Evolutionary conservation across 1,140 invertebrate species (phyloP).

Genomic region (Bombus ignitus): DNA sequence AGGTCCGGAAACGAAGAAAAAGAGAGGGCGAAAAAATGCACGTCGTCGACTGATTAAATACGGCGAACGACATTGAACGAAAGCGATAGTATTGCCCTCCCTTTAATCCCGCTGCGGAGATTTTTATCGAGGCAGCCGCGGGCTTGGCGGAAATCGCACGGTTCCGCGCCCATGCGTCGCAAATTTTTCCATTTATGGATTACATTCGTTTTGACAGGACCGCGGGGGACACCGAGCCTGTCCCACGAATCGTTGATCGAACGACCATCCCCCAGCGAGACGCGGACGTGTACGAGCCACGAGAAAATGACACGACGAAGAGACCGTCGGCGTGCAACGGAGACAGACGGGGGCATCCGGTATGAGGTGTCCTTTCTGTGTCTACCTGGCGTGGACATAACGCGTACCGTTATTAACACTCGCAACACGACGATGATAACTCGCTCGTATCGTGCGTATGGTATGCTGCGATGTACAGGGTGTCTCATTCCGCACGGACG

Average conservation of each 20-base stretch:
- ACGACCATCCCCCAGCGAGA: neutral
- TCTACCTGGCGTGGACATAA: constrained; percentile 19
- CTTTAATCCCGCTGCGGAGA: constrained; percentile 14
- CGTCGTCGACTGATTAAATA: neutral
- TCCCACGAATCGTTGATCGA: constrained; percentile 18
- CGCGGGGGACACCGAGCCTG: constrained; percentile 4
- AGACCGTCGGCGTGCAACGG: neutral
- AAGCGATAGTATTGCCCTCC: constrained; percentile 12
- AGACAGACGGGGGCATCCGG: neutral
- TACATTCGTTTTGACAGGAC: constrained; percentile 30
- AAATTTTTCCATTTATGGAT: constrained; percentile 29
- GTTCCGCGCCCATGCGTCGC: neutral
- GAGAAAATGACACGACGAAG: neutral
- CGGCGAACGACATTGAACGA: constrained; percentile 8
- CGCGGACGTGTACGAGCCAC: neutral
- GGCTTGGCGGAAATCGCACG: neutral
- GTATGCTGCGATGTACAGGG: no score
- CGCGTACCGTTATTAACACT: constrained; percentile 14
- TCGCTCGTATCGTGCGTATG: no score
- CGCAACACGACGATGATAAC: neutral
- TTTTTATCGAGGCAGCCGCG: constrained; percentile 12
- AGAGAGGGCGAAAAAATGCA: neutral
- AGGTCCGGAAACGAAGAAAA: neutral
- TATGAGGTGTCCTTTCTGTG: constrained; percentile 15
- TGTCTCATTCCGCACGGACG: neutral